Evolutionary conservation across 2,113 vertebrate genomes (phyloP).

Genomic region (Geococcyx californianus): DNA sequence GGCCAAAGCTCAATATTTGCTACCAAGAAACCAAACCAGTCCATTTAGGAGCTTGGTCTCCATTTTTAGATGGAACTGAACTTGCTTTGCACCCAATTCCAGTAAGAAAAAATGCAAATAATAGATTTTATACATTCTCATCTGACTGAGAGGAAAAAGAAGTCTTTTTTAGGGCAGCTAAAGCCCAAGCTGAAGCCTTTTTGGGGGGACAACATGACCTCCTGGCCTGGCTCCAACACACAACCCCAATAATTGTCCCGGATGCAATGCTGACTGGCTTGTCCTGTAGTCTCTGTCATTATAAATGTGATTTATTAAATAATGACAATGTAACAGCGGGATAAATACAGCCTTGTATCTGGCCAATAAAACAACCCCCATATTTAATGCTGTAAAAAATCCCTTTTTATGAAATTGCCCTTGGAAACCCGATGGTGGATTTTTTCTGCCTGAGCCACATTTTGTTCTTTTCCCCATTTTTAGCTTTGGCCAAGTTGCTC

Average conservation of each 20-base stretch:
- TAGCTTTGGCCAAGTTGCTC: neutral
- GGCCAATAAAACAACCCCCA: neutral
- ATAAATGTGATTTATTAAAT: slow-evolving; percentile 45
- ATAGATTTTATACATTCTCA: neutral
- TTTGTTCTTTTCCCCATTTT: neutral
- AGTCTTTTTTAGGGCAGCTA: neutral
- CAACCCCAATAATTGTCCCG: neutral
- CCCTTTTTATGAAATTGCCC: neutral
- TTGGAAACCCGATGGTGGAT: accelerated
- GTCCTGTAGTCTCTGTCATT: neutral
- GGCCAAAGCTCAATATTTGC: neutral
- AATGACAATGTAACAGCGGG: neutral
- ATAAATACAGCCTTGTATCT: neutral
- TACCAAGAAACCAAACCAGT: neutral
- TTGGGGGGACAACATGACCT: accelerated
- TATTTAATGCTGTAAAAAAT: neutral
- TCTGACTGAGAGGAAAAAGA: neutral
- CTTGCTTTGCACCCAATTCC: neutral
- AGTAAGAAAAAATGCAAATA: neutral
- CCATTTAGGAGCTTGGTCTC: accelerated
- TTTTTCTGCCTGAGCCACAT: neutral
- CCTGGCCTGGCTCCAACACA: neutral
- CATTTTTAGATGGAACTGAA: neutral
- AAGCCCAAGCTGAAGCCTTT: neutral
- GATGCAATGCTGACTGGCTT: neutral